Evolutionary conservation across 2,113 vertebrate species (phyloP).

Genomic region (Tetrao urogallus): DNA sequence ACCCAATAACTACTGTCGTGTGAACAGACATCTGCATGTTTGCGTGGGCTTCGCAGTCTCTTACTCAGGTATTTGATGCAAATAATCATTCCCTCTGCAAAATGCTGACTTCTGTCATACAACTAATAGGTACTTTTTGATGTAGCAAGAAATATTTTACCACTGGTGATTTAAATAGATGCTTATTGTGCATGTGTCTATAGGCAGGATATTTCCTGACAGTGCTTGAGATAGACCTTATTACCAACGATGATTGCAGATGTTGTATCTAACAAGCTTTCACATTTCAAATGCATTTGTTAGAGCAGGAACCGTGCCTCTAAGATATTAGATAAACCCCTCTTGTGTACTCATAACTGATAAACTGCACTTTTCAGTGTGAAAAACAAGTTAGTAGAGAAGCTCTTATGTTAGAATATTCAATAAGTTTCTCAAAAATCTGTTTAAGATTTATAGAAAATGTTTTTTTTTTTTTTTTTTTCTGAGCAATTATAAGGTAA

Average conservation of each 20-base stretch:
- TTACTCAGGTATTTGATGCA: neutral
- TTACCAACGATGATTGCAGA: neutral
- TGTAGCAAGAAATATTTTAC: neutral
- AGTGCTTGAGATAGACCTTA: neutral
- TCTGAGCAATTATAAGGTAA: neutral
- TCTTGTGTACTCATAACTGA: neutral
- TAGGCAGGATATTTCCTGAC: neutral
- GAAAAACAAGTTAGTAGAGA: neutral
- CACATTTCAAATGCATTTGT: neutral
- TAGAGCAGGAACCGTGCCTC: neutral
- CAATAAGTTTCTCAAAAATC: neutral
- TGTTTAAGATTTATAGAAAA: neutral
- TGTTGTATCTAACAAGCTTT: neutral
- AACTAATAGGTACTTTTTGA: neutral
- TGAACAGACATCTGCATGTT: neutral
- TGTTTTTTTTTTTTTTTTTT: neutral
- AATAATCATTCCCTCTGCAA: neutral
- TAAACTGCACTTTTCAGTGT: neutral
- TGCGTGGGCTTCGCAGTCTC: neutral
- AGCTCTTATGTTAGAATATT: neutral
- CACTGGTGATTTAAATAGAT: neutral
- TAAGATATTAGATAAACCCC: neutral
- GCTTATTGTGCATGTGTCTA: neutral
- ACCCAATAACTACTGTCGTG: neutral
- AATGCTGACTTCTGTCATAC: neutral